phyloP scores from a whole-genome alignment of 2,888 invertebrate genomes.

The Limnephilus auricula region DNA sequence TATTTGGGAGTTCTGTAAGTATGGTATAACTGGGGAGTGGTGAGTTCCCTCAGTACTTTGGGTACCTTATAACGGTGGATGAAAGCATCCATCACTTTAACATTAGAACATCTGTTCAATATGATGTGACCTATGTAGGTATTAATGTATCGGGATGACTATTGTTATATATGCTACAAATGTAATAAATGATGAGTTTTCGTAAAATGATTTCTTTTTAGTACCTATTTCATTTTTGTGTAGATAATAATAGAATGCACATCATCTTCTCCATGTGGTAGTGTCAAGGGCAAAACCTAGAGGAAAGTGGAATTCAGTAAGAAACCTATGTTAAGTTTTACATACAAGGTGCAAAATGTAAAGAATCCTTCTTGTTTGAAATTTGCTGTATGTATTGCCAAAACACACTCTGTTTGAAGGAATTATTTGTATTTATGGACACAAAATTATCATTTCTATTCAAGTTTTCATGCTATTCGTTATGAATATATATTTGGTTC shows the following conservation, averaged over 20 bases:
- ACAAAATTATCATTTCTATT: too few species aligned
- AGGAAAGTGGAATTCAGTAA: neutral
- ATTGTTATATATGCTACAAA: neutral
- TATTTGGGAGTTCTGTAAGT: neutral
- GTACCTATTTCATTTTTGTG: neutral
- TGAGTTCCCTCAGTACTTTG: neutral
- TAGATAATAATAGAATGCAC: neutral
- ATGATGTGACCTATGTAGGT: neutral
- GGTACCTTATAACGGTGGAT: neutral
- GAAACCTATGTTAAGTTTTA: neutral
- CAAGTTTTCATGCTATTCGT: too few species aligned
- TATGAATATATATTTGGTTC: too few species aligned
- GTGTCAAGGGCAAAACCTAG: neutral
- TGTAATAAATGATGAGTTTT: neutral
- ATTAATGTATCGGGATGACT: neutral
- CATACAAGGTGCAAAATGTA: neutral
- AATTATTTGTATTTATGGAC: too few species aligned
- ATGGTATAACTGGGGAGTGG: neutral
- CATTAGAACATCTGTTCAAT: neutral
- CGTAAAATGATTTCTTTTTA: neutral
- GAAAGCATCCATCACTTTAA: neutral
- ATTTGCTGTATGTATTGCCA: too few species aligned
- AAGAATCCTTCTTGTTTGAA: neutral
- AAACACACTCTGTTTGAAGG: too few species aligned
- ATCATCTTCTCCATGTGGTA: too few species aligned